These are phyloP conservation scores for Hirundichthys speculiger DNA, from an alignment of 2,113 vertebrate genomes.

Conservation along the genomic window DNA sequence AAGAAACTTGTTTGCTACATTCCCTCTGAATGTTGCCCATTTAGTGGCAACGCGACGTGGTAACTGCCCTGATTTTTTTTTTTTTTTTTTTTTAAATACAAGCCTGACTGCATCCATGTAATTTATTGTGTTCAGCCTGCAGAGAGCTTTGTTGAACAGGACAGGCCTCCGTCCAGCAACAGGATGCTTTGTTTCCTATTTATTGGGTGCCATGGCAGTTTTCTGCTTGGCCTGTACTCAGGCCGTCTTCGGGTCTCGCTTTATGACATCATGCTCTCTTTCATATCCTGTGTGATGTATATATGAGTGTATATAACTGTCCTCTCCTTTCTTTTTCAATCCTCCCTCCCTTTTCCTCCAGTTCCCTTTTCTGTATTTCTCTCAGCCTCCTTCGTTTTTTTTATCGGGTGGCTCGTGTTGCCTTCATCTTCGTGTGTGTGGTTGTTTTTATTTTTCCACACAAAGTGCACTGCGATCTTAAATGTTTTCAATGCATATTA, in stretches of 20 bases:
- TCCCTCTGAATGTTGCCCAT: constrained; percentile 36
- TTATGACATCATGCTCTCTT: constrained; percentile 53
- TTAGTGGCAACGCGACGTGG: too few relatives aligned
- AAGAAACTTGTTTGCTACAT: constrained; percentile 38
- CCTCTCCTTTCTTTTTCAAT: constrained; percentile 21
- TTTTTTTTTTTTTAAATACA: constrained; percentile 11
- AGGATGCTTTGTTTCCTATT: constrained; percentile 64
- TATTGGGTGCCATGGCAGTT: constrained; percentile 66
- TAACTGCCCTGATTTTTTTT: too few relatives aligned
- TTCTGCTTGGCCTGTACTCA: constrained; percentile 50
- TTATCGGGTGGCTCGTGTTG: constrained; percentile 61
- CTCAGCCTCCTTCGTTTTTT: constrained; percentile 37
- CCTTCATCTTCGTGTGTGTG: constrained; percentile 72
- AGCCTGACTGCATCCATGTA: constrained; percentile 37
- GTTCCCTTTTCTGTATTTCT: not conserved
- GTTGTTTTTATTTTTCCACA: constrained; percentile 64
- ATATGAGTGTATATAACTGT: constrained; percentile 79
- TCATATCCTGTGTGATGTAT: constrained; percentile 79
- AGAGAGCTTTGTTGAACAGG: constrained; percentile 21
- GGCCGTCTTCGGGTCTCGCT: constrained; percentile 43
- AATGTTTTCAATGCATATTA: constrained; percentile 51
- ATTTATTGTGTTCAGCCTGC: constrained; percentile 38
- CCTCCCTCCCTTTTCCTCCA: constrained; percentile 10
- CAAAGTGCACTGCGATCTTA: constrained; percentile 82
- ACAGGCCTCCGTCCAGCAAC: constrained; percentile 52